These are phyloP conservation scores for Myopa tessellatipennis DNA, from an alignment of 2,888 invertebrate species.

Conservation along the genomic window DNA sequence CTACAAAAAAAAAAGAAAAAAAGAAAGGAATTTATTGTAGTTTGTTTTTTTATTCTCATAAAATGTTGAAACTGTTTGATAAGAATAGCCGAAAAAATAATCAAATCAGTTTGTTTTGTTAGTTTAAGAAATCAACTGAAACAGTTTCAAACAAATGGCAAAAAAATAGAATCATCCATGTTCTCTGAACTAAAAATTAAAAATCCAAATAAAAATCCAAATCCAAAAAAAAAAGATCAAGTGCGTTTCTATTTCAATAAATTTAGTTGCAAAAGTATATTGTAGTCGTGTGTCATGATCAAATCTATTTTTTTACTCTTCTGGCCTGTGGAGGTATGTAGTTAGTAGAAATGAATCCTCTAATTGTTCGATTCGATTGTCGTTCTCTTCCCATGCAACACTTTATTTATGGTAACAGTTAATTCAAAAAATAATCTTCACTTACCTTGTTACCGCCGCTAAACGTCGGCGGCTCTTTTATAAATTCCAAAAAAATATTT, in stretches of 20 bases:
- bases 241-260: too few relatives aligned
- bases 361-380: too few relatives aligned
- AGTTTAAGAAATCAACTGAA: constrained; percentile 20
- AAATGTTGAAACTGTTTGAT: constrained; percentile 14
- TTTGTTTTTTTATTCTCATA: constrained; percentile 28
- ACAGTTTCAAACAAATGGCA: constrained; percentile 18
- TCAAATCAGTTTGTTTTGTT: constrained; percentile 5
- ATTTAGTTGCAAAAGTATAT: too few relatives aligned
- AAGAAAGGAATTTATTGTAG: constrained; percentile 26
- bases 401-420: too few relatives aligned
- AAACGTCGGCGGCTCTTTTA: background rate
- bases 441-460: background rate
- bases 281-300: too few relatives aligned
- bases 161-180: background rate
- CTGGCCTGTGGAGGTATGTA: too few relatives aligned
- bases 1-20: background rate
- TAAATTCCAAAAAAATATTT: background rate
- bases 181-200: constrained; percentile 7
- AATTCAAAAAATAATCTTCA: background rate
- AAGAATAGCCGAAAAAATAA: constrained; percentile 8
- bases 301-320: too few relatives aligned
- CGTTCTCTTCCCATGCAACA: too few relatives aligned
- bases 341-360: too few relatives aligned
- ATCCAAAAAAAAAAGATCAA: too few relatives aligned
- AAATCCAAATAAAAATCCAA: constrained; percentile 25